These are phyloP conservation scores for Taenaris catops DNA, from an alignment of 2,888 invertebrate genomes.

Conservation along the genomic window DNA sequence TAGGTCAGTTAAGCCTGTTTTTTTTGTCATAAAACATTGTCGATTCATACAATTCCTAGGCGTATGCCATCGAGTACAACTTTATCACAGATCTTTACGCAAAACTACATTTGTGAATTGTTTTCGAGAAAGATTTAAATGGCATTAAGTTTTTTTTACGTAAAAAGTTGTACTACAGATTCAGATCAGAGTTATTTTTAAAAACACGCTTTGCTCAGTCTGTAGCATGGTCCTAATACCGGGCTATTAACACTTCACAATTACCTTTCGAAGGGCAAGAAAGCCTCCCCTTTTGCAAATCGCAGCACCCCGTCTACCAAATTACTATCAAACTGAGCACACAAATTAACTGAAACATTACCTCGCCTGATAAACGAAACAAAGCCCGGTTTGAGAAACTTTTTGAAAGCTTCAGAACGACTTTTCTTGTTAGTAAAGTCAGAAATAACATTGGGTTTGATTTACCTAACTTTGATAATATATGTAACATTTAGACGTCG, in stretches of 20 bases:
- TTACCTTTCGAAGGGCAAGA: conserved; percentile 53
- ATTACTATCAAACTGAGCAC: conserved; percentile 57
- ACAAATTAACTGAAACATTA: conserved; percentile 44
- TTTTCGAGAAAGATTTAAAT: too few species aligned
- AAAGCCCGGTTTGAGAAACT: conserved; percentile 13
- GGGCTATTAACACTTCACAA: conserved; percentile 65
- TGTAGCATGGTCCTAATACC: conserved; percentile 66
- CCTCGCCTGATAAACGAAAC: conserved; percentile 15
- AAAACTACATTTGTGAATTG: too few species aligned
- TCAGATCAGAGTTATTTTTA: too few species aligned
- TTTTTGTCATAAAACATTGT: too few species aligned
- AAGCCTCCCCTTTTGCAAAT: conserved; percentile 47
- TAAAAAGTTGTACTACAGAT: too few species aligned
- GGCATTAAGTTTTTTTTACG: too few species aligned
- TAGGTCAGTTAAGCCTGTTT: too few species aligned
- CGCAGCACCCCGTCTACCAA: conserved; percentile 39
- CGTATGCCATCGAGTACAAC: too few species aligned
- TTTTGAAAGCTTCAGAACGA: conserved; percentile 1
- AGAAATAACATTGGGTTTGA: conserved; percentile 14
- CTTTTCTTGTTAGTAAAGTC: conserved; percentile 9
- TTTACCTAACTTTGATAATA: conserved; percentile 11
- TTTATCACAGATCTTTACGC: too few species aligned
- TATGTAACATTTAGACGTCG: too few species aligned
- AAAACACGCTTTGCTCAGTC: too few species aligned
- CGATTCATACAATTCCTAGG: too few species aligned